Evolutionary conservation across 2,888 invertebrate species (phyloP).

Genomic region (Conops quadrifasciatus): DNA sequence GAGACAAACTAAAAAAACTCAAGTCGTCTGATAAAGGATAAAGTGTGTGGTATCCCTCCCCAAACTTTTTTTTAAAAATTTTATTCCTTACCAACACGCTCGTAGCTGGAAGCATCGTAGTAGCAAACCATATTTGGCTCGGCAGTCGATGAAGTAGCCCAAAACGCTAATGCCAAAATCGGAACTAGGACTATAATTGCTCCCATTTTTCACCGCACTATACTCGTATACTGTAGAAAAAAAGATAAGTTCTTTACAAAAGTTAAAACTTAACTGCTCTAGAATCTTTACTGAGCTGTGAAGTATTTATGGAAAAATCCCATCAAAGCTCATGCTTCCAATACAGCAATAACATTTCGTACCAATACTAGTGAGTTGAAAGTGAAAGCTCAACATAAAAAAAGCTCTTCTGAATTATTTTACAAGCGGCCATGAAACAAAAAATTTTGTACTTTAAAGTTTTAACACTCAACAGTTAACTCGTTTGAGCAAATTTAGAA

Average conservation of each 20-base stretch:
- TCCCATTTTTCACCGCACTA: slow-evolving; percentile 40
- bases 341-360: background rate
- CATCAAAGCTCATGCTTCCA: background rate
- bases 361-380: no score
- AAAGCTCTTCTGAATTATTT: no score
- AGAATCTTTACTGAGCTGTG: slow-evolving; percentile 21
- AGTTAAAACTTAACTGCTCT: slow-evolving; percentile 45
- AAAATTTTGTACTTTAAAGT: no score
- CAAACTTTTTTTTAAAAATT: no score
- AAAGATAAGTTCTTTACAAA: slow-evolving; percentile 34
- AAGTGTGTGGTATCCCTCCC: no score
- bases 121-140: slow-evolving; percentile 57
- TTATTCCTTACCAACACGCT: slow-evolving; percentile 63
- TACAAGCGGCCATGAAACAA: no score
- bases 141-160: slow-evolving; percentile 46
- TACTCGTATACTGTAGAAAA: slow-evolving; percentile 7
- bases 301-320: no score
- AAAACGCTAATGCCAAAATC: slow-evolving; percentile 17
- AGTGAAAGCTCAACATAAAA: no score
- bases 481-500: no score
- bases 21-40: no score
- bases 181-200: slow-evolving; percentile 20
- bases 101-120: slow-evolving; percentile 59
- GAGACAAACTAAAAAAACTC: no score
- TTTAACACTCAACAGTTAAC: no score